Evolutionary conservation across 2,888 invertebrate genomes (phyloP).

Genomic region (Melieria omissa): DNA sequence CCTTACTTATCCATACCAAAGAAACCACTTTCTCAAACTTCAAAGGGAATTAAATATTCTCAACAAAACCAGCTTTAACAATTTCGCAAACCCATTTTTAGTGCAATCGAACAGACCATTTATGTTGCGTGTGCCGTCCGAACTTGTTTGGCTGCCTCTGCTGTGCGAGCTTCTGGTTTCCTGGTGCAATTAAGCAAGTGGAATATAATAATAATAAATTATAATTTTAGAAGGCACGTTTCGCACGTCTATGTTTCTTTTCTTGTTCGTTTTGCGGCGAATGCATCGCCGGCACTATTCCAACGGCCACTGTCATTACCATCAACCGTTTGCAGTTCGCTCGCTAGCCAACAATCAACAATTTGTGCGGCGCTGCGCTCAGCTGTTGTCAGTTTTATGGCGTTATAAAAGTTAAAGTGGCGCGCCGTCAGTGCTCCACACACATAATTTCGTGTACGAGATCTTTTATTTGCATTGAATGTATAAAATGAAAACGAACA

Average conservation of each 20-base stretch:
- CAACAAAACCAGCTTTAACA: no score
- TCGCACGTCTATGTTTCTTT: slow-evolving; percentile 41
- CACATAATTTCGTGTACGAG: slow-evolving; percentile 37
- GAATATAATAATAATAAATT: slow-evolving; percentile 68
- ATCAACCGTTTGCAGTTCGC: no score
- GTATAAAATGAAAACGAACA: slow-evolving; percentile 64
- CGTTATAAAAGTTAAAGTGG: slow-evolving; percentile 22
- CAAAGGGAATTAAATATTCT: no score
- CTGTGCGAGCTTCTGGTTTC: slow-evolving; percentile 56
- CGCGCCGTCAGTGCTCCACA: neutral
- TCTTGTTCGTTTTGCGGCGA: slow-evolving; percentile 34
- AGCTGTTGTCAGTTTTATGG: neutral
- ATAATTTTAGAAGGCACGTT: slow-evolving; percentile 64
- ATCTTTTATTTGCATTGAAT: slow-evolving; percentile 57
- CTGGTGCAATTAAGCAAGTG: slow-evolving; percentile 67
- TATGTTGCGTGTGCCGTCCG: no score
- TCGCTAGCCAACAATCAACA: no score
- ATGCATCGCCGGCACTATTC: neutral
- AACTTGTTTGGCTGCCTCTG: neutral
- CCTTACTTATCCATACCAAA: no score
- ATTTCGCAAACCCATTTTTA: no score
- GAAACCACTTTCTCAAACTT: no score
- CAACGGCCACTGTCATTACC: no score
- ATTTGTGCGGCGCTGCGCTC: no score
- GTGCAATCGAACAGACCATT: no score